Base-by-base conservation (phyloP, 2,888 invertebrate genomes). In the Lochmaea capreae region DNA sequence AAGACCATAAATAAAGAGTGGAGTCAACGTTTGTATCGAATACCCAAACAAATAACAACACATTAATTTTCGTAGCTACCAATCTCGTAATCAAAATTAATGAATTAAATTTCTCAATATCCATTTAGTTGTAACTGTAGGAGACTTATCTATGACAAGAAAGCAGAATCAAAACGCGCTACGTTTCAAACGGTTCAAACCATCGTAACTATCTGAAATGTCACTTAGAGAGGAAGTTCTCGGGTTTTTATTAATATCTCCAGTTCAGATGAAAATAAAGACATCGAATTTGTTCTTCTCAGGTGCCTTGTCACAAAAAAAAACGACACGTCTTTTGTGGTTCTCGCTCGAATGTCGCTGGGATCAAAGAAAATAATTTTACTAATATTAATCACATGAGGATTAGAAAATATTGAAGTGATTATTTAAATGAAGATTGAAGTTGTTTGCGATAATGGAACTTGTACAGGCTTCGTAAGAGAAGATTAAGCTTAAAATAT, bases 371-470 rank as follows among this genome's bases (percentile, higher is more conserved):
- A 77, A 79, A 79, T 80, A 79, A 79, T 81, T 83, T 80, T 82
- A 81, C 84, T 81, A 81, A 82, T 83, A 85, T 85, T 84, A 84
- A 84, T 85, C 85, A 84, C 82, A 79, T 80, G 77, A 72, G 83
- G 85, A 85, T 85, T 85, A 85, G 84, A 84, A 63, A 84, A 84
- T 84, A 85, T 84, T 79, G 83, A 82, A 82, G 85, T 81, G 85
- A 84, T 85, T 85, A 85, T 85, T 84, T 85, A 85, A 85, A 85
- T 85, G 84, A 83, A 85, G 85, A 85, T 84, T 81, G 83, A 84
- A 81, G 82, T 80, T 81, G 76, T 54, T 67, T 71, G 81, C 80
- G 83, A 84, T 84, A 84, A 84, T 82, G 81, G 79, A 81, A 82
- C 81, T 79, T 81, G 80, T 81, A 81, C 78, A 81, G 80, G 79